A percentile compares a stretch with the other conserved stretches of the same genome.
Conservation (phyloP, 2,113 vertebrate genomes). For the Actinemys pallida region DNA sequence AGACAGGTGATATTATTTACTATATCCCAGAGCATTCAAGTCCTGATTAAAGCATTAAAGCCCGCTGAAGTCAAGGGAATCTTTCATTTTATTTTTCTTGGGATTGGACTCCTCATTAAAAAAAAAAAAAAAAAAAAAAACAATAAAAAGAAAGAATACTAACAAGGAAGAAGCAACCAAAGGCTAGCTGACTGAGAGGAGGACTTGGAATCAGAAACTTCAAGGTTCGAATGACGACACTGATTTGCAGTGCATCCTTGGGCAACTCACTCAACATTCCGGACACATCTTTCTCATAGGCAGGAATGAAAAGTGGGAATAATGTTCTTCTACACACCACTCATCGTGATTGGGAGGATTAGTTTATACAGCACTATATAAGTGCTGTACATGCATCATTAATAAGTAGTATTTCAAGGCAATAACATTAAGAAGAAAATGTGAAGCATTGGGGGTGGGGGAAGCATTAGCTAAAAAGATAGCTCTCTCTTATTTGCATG, state of each 20-base stretch:
- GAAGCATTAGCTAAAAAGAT: neutral
- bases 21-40: neutral
- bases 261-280: neutral
- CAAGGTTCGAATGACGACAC: neutral
- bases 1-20: neutral
- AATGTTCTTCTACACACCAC: neutral
- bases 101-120: neutral
- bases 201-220: neutral
- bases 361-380: neutral
- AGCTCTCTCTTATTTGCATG: too few species aligned
- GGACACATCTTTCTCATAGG: neutral
- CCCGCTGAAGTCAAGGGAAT: neutral
- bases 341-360: neutral
- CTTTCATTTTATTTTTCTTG: neutral
- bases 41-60: neutral
- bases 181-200: neutral
- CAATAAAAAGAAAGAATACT: neutral
- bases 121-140: neutral
- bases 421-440: neutral
- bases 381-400: neutral
- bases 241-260: neutral
- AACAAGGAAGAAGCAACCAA: neutral
- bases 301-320: neutral
- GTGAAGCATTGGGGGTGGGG: neutral
- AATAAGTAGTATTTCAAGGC: neutral